Evolutionary conservation across 2,797 vertebrate species (phyloP).

Genomic region (Ciconia nigra): DNA sequence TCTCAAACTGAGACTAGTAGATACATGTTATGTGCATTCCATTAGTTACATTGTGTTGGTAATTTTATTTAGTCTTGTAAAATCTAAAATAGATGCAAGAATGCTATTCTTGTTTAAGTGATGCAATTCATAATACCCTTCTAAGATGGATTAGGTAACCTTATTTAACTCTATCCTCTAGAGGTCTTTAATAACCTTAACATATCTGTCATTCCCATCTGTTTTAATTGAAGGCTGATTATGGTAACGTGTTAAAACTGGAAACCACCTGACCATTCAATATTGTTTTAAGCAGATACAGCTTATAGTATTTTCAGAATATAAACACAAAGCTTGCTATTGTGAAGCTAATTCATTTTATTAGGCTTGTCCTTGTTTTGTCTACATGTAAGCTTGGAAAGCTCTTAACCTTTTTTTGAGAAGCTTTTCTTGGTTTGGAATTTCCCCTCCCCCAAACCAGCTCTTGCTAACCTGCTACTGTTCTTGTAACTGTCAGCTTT

Average conservation of each 20-base stretch:
- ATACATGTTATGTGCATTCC: not conserved
- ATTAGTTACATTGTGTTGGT: not conserved
- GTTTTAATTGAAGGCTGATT: conserved; percentile 80
- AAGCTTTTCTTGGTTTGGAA: conserved; percentile 14
- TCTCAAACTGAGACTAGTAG: not conserved
- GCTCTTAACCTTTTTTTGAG: conserved; percentile 40
- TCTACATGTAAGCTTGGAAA: conserved; percentile 30
- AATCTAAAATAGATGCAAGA: conserved; percentile 42
- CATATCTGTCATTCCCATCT: conserved; percentile 76
- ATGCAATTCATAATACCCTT: conserved; percentile 50
- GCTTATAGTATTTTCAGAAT: conserved; percentile 37
- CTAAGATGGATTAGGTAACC: conserved; percentile 70
- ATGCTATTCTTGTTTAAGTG: conserved; percentile 33
- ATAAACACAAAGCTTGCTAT: conserved; percentile 48
- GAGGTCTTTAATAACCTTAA: conserved; percentile 76
- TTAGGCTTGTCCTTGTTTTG: conserved; percentile 28
- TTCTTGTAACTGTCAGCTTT: conserved; percentile 23
- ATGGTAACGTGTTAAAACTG: conserved; percentile 55
- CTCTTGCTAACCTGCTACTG: not conserved
- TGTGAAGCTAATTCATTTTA: conserved; percentile 57
- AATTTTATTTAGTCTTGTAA: not conserved
- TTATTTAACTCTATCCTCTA: conserved; percentile 66
- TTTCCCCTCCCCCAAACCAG: not conserved
- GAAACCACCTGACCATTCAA: conserved; percentile 60
- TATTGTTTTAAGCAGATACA: conserved; percentile 51